Evolutionary conservation across 2,888 invertebrate genomes (phyloP).

Genomic region (Rhingia rostrata): DNA sequence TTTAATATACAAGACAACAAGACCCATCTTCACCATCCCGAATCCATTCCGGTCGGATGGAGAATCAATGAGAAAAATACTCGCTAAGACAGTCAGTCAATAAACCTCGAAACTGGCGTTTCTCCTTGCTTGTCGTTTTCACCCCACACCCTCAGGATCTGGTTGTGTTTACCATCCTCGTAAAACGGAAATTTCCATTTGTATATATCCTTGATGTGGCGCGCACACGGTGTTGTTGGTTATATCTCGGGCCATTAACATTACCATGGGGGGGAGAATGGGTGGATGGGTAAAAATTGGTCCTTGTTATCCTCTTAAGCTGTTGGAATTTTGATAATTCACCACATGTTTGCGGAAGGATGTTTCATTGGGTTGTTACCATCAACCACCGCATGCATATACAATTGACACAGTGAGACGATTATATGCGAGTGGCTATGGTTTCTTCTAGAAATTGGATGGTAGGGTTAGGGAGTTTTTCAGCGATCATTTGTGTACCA

Average conservation of each 20-base stretch:
- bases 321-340: constrained; percentile 67
- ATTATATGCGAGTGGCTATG: constrained; percentile 26
- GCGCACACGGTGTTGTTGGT: constrained; percentile 52
- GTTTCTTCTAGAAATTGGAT: neutral
- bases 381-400: constrained; percentile 7
- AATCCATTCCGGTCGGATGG: constrained; percentile 43
- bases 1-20: constrained; percentile 37
- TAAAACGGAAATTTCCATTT: constrained; percentile 64
- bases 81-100: constrained; percentile 56
- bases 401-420: constrained; percentile 37
- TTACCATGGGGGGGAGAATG: constrained; percentile 2
- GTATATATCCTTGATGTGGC: constrained; percentile 57
- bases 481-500: constrained; percentile 47
- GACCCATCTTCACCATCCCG: neutral
- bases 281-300: constrained; percentile 10
- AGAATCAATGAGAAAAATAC: constrained; percentile 58
- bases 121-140: neutral
- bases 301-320: constrained; percentile 68
- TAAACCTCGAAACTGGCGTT: constrained; percentile 40
- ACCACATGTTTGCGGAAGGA: constrained; percentile 73
- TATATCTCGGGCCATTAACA: constrained; percentile 60
- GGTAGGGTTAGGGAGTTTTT: constrained; percentile 13
- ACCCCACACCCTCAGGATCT: neutral
- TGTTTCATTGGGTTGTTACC: constrained; percentile 45
- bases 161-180: constrained; percentile 47